phyloP scores from a whole-genome alignment of 2,113 vertebrate genomes.

The Thunnus maccoyii region DNA sequence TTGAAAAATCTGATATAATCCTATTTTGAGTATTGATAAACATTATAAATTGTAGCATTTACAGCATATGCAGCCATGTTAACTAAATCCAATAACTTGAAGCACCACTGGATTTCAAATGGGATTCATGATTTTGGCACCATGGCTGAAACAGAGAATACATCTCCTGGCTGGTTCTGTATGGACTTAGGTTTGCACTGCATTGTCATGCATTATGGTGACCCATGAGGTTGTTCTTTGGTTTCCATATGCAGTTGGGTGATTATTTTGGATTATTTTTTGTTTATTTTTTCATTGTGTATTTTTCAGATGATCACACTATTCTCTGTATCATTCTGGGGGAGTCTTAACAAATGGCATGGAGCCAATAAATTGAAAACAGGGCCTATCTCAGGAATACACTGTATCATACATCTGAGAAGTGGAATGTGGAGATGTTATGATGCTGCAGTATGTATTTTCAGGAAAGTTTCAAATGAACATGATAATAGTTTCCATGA shows the following conservation, averaged over 20 bases:
- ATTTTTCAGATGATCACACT: neutral
- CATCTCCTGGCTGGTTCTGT: neutral
- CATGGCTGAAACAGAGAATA: neutral
- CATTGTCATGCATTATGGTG: neutral
- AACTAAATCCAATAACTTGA: neutral
- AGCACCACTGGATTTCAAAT: neutral
- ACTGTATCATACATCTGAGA: conserved; percentile 21
- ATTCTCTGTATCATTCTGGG: conserved; percentile 19
- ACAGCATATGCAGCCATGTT: neutral
- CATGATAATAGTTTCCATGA: conserved; percentile 6
- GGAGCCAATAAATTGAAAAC: conserved; percentile 27
- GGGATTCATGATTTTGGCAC: no score
- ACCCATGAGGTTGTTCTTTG: neutral
- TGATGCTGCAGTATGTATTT: conserved; percentile 42
- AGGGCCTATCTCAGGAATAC: conserved; percentile 68
- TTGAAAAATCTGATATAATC: neutral
- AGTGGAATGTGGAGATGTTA: neutral
- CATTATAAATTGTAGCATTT: conserved; percentile 25
- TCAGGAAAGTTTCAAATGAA: conserved; percentile 29
- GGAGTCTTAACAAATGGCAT: conserved; percentile 9
- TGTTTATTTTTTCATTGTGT: neutral
- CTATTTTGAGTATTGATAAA: neutral
- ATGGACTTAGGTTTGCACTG: neutral
- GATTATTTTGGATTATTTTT: neutral
- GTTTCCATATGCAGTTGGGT: neutral